phyloP scores from a whole-genome alignment of 2,113 vertebrate genomes.

The Hydropotes inermis region DNA sequence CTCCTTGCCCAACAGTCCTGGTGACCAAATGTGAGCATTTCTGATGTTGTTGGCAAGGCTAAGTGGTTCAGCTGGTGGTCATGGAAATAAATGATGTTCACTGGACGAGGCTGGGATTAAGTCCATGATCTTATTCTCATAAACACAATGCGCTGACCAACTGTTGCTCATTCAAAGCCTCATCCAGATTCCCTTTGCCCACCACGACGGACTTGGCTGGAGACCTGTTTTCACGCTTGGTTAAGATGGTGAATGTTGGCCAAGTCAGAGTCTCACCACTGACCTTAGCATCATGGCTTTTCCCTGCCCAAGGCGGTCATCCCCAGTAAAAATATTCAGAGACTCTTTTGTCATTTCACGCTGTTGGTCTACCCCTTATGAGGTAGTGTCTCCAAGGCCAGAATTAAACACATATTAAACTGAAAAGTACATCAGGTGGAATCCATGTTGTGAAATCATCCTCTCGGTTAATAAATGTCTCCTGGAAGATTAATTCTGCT shows the following conservation, averaged over 20 bases:
- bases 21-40: slow-evolving; percentile 17
- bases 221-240: background rate
- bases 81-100: slow-evolving; percentile 48
- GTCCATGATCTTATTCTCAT: slow-evolving; percentile 29
- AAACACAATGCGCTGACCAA: slow-evolving; percentile 47
- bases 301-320: background rate
- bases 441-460: background rate
- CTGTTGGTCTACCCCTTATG: background rate
- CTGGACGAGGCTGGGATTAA: background rate
- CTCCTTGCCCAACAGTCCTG: slow-evolving; percentile 1
- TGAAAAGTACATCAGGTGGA: background rate
- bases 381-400: slow-evolving; percentile 51
- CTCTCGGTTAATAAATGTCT: background rate
- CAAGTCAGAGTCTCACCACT: background rate
- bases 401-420: background rate
- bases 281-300: background rate
- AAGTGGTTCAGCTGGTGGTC: background rate
- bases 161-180: slow-evolving; percentile 1
- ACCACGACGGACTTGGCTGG: background rate
- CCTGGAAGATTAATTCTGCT: background rate
- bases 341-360: background rate
- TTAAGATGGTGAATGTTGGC: background rate
- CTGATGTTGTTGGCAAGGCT: slow-evolving; percentile 37
- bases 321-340: background rate
- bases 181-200: background rate